phyloP scores from a whole-genome alignment of 2,797 vertebrate genomes.

The Anomalospiza imberbis region DNA sequence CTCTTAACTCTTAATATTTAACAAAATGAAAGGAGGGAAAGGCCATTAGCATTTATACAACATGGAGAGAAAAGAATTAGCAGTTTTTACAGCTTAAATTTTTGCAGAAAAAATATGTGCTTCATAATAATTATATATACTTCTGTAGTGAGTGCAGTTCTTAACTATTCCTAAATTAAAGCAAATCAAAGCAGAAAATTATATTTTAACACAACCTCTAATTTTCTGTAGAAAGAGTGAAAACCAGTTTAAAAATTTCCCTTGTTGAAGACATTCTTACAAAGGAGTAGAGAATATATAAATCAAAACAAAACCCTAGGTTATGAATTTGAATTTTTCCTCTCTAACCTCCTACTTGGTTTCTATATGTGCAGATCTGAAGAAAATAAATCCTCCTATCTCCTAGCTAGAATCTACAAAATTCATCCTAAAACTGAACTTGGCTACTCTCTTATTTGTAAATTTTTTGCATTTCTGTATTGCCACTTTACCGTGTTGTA shows the following conservation, averaged over 20 bases:
- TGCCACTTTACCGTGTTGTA: not conserved
- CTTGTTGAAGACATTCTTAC: not conserved
- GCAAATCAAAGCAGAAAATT: not conserved
- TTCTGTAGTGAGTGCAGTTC: not conserved
- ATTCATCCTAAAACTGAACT: not conserved
- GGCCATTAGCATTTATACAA: not conserved
- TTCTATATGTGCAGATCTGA: not conserved
- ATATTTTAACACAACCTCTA: not conserved
- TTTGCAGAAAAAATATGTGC: not conserved
- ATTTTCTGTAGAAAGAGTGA: not conserved
- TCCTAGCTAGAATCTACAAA: not conserved
- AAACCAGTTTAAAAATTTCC: not conserved
- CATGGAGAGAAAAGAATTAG: not conserved
- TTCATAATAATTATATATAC: not conserved
- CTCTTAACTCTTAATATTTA: not conserved
- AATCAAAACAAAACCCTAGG: not conserved
- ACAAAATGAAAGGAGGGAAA: not conserved
- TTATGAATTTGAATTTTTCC: not conserved
- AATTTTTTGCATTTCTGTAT: not conserved
- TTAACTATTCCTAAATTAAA: not conserved
- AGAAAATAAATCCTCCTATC: not conserved
- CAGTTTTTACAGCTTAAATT: not conserved
- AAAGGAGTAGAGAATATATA: not conserved
- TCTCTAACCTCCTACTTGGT: not conserved
- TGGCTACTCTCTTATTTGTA: not conserved